Evolutionary conservation across 2,888 invertebrate species (phyloP).

Genomic region (Eupithecia tripunctaria): DNA sequence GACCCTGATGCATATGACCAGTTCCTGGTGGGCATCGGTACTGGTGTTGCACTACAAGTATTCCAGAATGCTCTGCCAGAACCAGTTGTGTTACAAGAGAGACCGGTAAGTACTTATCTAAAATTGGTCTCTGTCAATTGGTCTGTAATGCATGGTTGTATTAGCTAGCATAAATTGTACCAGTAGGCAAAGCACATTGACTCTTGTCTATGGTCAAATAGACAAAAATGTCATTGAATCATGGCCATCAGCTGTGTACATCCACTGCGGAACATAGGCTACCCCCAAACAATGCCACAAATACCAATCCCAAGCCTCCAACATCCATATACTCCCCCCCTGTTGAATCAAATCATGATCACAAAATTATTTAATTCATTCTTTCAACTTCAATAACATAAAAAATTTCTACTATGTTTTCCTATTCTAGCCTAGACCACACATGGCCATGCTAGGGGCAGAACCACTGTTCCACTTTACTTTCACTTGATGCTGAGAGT

Average conservation of each 20-base stretch:
- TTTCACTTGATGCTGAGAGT: background rate
- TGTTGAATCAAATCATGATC: no score
- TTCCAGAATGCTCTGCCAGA: conserved; percentile 96
- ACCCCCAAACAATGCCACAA: no score
- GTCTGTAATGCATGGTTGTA: background rate
- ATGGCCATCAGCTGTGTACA: background rate
- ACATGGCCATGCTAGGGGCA: background rate
- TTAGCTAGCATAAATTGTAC: background rate
- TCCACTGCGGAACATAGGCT: no score
- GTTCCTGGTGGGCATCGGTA: conserved; percentile 94
- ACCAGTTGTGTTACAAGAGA: conserved; percentile 91
- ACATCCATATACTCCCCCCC: no score
- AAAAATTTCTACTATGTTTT: no score
- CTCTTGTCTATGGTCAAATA: background rate
- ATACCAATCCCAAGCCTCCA: no score
- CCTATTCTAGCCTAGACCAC: background rate
- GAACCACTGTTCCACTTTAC: background rate
- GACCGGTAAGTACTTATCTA: conserved; percentile 82
- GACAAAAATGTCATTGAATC: background rate
- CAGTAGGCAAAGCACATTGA: background rate
- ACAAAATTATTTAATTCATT: background rate
- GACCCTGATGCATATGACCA: conserved; percentile 99
- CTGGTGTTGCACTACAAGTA: conserved; percentile 91
- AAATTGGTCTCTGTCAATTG: background rate
- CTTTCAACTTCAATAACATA: background rate